Conservation (phyloP, 2,113 vertebrate genomes). For the Ammodytes marinus region DNA sequence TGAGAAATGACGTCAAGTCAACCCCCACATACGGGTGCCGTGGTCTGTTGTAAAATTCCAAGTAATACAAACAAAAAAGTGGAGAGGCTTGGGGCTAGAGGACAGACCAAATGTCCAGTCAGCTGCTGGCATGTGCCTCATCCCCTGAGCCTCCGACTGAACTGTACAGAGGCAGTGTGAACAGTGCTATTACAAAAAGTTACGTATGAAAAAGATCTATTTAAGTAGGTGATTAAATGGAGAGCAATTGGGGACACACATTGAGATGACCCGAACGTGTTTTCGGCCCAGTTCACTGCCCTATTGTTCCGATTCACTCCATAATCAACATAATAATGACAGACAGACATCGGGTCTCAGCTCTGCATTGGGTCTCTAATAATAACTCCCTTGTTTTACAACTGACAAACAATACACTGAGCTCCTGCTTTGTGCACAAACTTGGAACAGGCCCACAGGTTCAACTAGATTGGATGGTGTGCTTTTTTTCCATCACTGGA, state of each 20-base stretch:
- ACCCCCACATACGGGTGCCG: slow-evolving; percentile 12
- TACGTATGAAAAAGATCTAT: neutral
- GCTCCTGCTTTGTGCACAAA: neutral
- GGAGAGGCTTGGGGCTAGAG: neutral
- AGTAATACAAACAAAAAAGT: slow-evolving; percentile 4
- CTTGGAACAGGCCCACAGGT: neutral
- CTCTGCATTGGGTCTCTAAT: neutral
- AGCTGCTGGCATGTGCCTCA: neutral
- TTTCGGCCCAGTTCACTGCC: neutral
- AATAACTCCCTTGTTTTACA: neutral
- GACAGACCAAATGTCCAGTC: neutral
- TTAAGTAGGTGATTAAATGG: neutral
- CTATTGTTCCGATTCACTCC: neutral
- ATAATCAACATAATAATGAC: neutral
- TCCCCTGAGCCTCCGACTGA: neutral
- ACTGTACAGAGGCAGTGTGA: neutral
- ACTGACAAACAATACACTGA: neutral
- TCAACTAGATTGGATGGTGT: neutral
- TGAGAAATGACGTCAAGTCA: slow-evolving; percentile 35
- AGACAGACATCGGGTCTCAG: neutral
- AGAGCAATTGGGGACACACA: neutral
- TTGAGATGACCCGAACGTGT: no score
- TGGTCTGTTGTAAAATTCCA: slow-evolving; percentile 46
- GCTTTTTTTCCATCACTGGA: neutral
- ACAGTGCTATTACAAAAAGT: neutral